A percentile compares a stretch with the other conserved stretches of the same genome.
phyloP scores from a whole-genome alignment of 1,140 invertebrate genomes.

The Cyphomyrmex costatus region DNA sequence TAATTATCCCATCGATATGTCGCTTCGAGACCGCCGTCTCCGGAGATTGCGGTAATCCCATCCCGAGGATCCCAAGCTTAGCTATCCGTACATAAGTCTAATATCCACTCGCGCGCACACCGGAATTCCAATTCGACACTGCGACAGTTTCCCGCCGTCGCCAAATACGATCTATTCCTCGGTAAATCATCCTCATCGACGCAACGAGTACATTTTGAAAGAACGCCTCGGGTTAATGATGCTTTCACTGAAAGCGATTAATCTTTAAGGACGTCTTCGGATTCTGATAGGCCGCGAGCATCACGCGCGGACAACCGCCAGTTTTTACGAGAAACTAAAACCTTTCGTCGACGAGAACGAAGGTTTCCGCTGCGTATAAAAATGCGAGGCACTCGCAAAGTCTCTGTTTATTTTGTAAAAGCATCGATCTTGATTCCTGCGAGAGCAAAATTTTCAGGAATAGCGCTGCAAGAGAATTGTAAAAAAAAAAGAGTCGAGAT shows the following conservation, averaged over 20 bases:
- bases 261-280: conserved; percentile 72
- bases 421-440: neutral
- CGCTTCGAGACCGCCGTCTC: conserved; percentile 15
- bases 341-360: conserved; percentile 31
- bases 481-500: neutral
- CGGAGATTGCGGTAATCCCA: conserved; percentile 47
- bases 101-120: neutral
- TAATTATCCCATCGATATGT: conserved; percentile 66
- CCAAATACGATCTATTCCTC: neutral
- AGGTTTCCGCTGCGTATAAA: conserved; percentile 46
- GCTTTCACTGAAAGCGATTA: conserved; percentile 83
- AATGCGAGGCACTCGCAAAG: conserved; percentile 24
- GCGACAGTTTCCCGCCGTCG: neutral
- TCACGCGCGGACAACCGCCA: neutral
- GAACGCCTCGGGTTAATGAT: conserved; percentile 69
- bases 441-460: neutral
- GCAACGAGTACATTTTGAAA: conserved; percentile 76
- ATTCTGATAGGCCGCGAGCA: conserved; percentile 19
- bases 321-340: conserved; percentile 12
- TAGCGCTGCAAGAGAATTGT: neutral
- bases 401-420: conserved; percentile 8
- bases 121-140: neutral
- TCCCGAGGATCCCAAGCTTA: conserved; percentile 11
- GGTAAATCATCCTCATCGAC: conserved; percentile 50
- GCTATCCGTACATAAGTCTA: conserved; percentile 3